Conservation (phyloP, 2,888 invertebrate genomes). For the Cephus spinipes region DNA sequence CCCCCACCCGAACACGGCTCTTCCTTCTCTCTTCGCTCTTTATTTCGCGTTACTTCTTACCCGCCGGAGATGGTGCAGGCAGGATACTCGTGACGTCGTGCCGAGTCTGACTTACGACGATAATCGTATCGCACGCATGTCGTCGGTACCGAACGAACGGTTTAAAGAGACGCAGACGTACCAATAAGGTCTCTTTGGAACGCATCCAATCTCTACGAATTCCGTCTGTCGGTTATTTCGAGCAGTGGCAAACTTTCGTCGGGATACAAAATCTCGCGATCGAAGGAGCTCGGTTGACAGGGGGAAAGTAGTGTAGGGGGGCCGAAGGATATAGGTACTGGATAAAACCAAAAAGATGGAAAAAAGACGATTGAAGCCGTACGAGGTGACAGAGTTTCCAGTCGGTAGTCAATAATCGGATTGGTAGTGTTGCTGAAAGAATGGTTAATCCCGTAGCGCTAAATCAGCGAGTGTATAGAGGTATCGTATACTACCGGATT, state of each 20-base stretch:
- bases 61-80: constrained; percentile 12
- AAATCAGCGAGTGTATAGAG: background rate
- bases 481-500: too few relatives aligned
- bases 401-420: constrained; percentile 45
- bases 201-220: background rate
- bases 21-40: constrained; percentile 2
- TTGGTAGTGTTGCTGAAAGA: constrained; percentile 24
- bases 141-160: background rate
- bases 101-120: background rate
- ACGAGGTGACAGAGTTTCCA: constrained; percentile 35
- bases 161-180: background rate
- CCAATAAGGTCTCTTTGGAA: background rate
- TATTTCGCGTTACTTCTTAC: constrained; percentile 13
- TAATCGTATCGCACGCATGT: background rate
- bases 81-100: background rate
- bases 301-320: background rate
- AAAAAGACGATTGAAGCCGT: constrained; percentile 32
- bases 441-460: background rate
- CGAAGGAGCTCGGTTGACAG: background rate
- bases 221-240: background rate
- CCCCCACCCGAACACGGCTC: background rate
- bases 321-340: constrained; percentile 4
- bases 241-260: background rate
- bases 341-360: constrained; percentile 8
- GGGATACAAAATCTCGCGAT: background rate